phyloP scores from a whole-genome alignment of 2,113 vertebrate genomes.

The Xenus cinereus region DNA sequence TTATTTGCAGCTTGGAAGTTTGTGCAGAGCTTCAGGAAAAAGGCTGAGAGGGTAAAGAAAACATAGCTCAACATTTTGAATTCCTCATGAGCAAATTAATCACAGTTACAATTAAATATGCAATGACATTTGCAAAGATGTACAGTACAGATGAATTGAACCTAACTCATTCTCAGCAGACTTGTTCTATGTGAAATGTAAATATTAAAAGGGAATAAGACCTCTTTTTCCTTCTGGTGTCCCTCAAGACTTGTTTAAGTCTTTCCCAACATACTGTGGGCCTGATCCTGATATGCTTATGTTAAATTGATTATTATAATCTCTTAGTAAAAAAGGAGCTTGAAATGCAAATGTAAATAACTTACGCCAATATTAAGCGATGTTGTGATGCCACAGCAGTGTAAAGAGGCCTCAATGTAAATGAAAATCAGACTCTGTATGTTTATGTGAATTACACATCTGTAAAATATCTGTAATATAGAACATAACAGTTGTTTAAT shows the following conservation, averaged over 20 bases:
- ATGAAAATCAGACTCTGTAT: slow-evolving; percentile 53
- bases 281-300: not conserved
- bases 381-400: slow-evolving; percentile 18
- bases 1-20: not conserved
- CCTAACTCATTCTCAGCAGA: not conserved
- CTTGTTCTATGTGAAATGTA: not conserved
- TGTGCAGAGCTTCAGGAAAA: not conserved
- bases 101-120: slow-evolving; percentile 28
- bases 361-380: not conserved
- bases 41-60: not conserved
- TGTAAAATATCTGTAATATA: slow-evolving; percentile 66
- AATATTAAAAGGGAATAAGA: not conserved
- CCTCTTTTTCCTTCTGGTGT: slow-evolving; percentile 31
- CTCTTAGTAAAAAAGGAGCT: not conserved
- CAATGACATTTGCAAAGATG: slow-evolving; percentile 24
- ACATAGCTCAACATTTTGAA: not conserved
- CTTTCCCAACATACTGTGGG: not conserved
- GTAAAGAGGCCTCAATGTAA: slow-evolving; percentile 10
- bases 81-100: slow-evolving; percentile 20
- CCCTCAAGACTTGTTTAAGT: slow-evolving; percentile 29
- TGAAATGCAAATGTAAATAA: not conserved
- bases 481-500: slow-evolving; percentile 73
- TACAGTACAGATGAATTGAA: not conserved
- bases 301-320: not conserved
- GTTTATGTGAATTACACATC: slow-evolving; percentile 74